Conservation (phyloP, 2,113 vertebrate genomes). For the Amia ocellicauda region DNA sequence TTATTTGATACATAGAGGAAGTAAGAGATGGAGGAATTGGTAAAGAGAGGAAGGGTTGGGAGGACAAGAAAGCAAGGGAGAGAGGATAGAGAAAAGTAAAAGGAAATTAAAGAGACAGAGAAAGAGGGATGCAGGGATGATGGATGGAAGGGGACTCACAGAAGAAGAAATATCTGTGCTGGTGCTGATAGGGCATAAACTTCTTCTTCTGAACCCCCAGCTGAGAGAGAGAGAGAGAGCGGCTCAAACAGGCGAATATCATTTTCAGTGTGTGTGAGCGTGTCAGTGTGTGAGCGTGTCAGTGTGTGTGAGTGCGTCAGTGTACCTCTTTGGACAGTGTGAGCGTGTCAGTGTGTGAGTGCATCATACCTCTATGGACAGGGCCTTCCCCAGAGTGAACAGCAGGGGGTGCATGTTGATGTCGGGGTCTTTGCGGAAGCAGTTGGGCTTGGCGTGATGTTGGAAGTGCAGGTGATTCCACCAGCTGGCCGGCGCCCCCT, state of each 20-base stretch:
- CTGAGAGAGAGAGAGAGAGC: conserved; percentile 41
- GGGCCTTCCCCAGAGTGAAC: conserved; percentile 72
- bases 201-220: conserved; percentile 76
- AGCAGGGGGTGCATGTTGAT: conserved; percentile 76
- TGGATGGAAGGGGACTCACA: conserved; percentile 58
- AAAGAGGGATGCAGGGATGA: background rate
- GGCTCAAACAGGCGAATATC: background rate
- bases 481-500: conserved; percentile 79
- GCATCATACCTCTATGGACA: conserved; percentile 69
- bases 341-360: too few species aligned
- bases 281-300: too few species aligned
- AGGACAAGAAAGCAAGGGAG: background rate
- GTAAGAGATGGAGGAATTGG: background rate
- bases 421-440: conserved; percentile 74
- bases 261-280: too few species aligned
- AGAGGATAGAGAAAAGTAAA: background rate
- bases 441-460: conserved; percentile 79
- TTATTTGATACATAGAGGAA: too few species aligned
- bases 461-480: conserved; percentile 81
- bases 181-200: conserved; percentile 78
- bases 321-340: too few species aligned
- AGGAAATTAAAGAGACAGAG: too few species aligned
- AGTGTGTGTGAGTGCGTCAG: too few species aligned
- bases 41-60: background rate
- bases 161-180: conserved; percentile 77